Conservation (phyloP, 2,888 invertebrate species). For the Hermaeophaga mercurialis region DNA sequence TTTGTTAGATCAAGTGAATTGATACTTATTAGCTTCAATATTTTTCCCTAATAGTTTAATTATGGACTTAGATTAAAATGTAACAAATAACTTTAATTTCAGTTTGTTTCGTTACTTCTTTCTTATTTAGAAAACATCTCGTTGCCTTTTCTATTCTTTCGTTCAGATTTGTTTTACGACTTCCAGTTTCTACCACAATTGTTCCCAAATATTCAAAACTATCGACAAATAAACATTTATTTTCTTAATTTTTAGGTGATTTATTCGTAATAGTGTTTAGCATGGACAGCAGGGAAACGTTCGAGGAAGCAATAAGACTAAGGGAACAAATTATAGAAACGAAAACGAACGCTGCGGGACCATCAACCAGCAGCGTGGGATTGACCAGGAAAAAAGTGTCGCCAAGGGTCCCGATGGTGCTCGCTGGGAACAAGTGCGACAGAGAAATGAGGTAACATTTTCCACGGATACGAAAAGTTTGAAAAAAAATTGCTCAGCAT, state of each 20-base stretch:
- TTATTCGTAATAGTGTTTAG: slow-evolving; percentile 80
- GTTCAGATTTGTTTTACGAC: too few relatives aligned
- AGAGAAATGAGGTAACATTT: slow-evolving; percentile 71
- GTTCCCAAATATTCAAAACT: too few relatives aligned
- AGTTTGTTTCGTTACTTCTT: too few relatives aligned
- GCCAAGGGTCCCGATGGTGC: slow-evolving; percentile 81
- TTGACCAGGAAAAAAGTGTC: slow-evolving; percentile 63
- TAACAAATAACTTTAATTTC: too few relatives aligned
- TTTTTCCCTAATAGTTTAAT: too few relatives aligned
- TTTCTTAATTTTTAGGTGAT: slow-evolving; percentile 48
- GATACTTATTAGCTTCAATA: too few relatives aligned
- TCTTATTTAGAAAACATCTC: too few relatives aligned
- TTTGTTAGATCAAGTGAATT: too few relatives aligned
- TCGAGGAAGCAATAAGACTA: slow-evolving; percentile 80
- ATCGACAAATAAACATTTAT: too few relatives aligned
- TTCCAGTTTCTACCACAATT: too few relatives aligned
- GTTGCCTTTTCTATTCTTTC: too few relatives aligned
- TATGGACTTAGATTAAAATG: too few relatives aligned
- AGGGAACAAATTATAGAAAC: slow-evolving; percentile 83
- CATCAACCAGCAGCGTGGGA: slow-evolving; percentile 63
- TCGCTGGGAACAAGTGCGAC: slow-evolving; percentile 88
- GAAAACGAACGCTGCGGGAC: slow-evolving; percentile 75
- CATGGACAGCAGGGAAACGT: slow-evolving; percentile 83
- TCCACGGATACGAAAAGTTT: not conserved
- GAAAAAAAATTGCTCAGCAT: not conserved